Base-by-base conservation (phyloP, 2,113 vertebrate genomes). In the Erinaceus europaeus region DNA sequence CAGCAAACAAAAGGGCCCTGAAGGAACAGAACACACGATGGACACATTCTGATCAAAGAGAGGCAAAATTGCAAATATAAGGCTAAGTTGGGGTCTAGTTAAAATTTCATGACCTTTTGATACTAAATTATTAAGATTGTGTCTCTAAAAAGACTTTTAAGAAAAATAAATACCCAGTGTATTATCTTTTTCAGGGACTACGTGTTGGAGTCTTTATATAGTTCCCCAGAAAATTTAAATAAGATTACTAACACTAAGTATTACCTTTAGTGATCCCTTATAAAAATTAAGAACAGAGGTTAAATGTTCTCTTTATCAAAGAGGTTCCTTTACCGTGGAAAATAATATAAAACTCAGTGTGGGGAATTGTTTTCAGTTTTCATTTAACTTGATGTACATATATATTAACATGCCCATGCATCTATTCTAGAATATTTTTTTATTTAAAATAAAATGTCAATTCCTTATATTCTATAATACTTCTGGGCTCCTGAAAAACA, bases 391-490 rank as follows among this genome's bases (percentile, higher is more conserved):
- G 94, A 68, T 11, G 1, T 93, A 65, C 17, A 68, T 93, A 52
- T 27, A 69, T 5, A 75, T 88, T 72, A 57, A 85, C 4, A 2
- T 91, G n/a, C 15, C 53, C 89, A 82, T 71, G 78, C 13, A 85
- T 48, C 9, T 61, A 79, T 95, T 93, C 79, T 77, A 86, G 85
- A 90, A 38, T 91, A 84, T 81, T 59, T 94, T 95, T 93, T 85
- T 23, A 91, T 89, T 77, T 95, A 91, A 92, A 84, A 88, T 91
- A 94, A 94, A 86, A 44, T 78, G 94, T 94, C 86, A 87, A 52
- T 96, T 96, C 69, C 92, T 78, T 89, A 74, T 91, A 89, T 94
- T 96, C 94, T 91, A 57, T 96, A 97, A 97, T 97, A 97, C 96
- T 94, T 95, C 95, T 62, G 85, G 84, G 80, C 94, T 84, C 89